These are phyloP conservation scores for Chloroclystis v-ata DNA, from an alignment of 2,888 invertebrate genomes.

Conservation along the genomic window DNA sequence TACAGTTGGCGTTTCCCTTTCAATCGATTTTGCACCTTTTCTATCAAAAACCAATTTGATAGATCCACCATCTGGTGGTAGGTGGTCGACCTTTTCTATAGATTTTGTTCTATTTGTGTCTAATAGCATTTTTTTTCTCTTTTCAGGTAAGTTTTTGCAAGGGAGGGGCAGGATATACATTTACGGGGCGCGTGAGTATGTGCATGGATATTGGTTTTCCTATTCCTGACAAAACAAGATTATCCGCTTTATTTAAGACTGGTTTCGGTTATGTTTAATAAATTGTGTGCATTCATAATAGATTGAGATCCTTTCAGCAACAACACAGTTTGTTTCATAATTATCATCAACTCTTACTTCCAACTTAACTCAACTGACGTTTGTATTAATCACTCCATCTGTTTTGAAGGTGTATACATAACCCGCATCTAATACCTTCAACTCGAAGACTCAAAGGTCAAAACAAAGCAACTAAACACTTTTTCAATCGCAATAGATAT, in stretches of 20 bases:
- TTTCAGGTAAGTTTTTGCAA: conserved; percentile 61
- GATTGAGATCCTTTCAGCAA: no score
- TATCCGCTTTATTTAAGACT: neutral
- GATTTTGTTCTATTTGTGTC: conserved; percentile 50
- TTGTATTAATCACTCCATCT: no score
- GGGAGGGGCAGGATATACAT: conserved; percentile 27
- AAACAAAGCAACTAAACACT: no score
- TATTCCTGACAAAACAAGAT: neutral
- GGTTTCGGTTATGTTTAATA: no score
- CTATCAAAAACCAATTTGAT: conserved; percentile 53
- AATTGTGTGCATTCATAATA: no score
- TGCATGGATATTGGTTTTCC: conserved; percentile 14
- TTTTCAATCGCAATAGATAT: neutral
- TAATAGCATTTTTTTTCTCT: conserved; percentile 56
- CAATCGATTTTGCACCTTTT: conserved; percentile 61
- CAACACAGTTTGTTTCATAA: no score
- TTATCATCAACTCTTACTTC: no score
- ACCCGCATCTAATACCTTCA: no score
- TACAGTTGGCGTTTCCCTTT: conserved; percentile 59
- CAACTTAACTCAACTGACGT: no score
- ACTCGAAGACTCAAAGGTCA: no score
- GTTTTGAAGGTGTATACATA: no score
- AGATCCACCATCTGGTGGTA: conserved; percentile 55
- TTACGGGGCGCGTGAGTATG: conserved; percentile 41
- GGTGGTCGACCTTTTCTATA: conserved; percentile 56